Conservation (phyloP, 2,113 vertebrate genomes). For the Psophia crepitans region DNA sequence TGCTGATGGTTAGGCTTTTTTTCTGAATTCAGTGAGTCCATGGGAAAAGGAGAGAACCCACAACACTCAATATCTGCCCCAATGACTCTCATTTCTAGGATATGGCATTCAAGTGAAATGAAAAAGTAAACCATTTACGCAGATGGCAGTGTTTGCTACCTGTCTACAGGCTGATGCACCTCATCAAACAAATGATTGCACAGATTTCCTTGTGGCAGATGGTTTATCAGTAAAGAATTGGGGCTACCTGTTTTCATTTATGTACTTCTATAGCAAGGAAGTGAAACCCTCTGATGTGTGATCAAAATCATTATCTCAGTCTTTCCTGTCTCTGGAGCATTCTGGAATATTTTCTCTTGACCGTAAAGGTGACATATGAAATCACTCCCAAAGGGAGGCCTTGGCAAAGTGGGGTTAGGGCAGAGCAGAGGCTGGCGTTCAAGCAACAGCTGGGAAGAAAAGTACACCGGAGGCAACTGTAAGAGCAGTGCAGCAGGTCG, state of each 20-base stretch:
- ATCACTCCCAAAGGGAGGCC: background rate
- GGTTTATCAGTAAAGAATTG: background rate
- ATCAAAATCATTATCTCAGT: background rate
- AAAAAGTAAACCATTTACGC: background rate
- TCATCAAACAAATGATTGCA: background rate
- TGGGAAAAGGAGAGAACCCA: background rate
- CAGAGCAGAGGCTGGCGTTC: background rate
- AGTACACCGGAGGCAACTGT: background rate
- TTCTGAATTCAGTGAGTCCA: background rate
- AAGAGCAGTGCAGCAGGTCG: background rate
- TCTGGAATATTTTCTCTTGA: background rate
- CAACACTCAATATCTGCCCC: background rate
- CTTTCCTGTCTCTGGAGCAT: background rate
- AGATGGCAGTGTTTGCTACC: background rate
- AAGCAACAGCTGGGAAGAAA: background rate
- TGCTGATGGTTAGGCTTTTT: background rate
- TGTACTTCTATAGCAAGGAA: background rate
- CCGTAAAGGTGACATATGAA: background rate
- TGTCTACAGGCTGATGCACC: background rate
- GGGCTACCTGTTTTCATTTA: background rate
- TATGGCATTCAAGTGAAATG: background rate
- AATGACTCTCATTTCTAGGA: background rate
- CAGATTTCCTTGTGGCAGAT: background rate
- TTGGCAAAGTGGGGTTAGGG: background rate
- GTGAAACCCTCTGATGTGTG: background rate